phyloP scores from a whole-genome alignment of 2,888 invertebrate genomes.

The Sepioteuthis lessoniana region DNA sequence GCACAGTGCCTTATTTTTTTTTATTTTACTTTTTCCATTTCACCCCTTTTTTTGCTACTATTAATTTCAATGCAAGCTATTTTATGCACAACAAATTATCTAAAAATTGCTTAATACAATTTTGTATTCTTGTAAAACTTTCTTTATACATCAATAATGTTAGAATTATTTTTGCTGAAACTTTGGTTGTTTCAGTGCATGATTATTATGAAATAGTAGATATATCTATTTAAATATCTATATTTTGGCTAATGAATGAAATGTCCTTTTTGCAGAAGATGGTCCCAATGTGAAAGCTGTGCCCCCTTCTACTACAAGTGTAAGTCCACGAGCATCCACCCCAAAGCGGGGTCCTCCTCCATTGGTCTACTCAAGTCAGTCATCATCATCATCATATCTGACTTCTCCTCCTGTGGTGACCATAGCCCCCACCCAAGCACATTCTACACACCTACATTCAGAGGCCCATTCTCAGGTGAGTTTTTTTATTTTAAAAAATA shows the following conservation, averaged over 20 bases:
- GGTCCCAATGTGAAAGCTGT: constrained; percentile 41
- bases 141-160: neutral
- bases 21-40: no score
- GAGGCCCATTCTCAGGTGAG: constrained; percentile 67
- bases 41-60: neutral
- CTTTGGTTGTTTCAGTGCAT: neutral
- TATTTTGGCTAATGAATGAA: neutral
- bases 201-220: neutral
- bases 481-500: neutral
- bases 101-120: neutral
- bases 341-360: constrained; percentile 71
- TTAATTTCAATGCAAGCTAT: neutral
- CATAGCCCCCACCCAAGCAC: constrained; percentile 74
- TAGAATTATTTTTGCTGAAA: neutral
- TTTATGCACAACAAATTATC: neutral
- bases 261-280: constrained; percentile 45
- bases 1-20: neutral
- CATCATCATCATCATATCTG: constrained; percentile 57
- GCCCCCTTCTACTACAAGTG: constrained; percentile 56
- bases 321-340: constrained; percentile 66
- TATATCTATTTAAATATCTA: neutral
- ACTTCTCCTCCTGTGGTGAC: constrained; percentile 75
- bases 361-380: constrained; percentile 63
- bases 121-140: neutral
- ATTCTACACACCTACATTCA: constrained; percentile 58